Base-by-base conservation (phyloP, 2,113 vertebrate genomes). In the Apteryx owenii region DNA sequence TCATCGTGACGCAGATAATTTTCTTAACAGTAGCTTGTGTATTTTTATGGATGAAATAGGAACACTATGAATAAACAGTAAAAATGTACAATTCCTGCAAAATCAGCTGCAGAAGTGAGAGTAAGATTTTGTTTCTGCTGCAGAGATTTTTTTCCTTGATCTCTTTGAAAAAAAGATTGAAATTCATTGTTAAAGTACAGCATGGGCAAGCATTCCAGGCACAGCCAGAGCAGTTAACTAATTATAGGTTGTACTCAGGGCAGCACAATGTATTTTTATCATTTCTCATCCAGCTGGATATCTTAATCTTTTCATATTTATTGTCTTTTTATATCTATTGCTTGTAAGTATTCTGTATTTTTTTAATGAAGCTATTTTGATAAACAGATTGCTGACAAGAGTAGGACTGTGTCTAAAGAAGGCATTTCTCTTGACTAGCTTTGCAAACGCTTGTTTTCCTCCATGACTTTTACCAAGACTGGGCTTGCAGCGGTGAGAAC, bases 1-100 rank as follows among this genome's bases (percentile, higher is more conserved):
- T 95, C 83, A 33, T 68, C 81, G 23, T 85, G 86, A 64, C 81
- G 64, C 70, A 0, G 1, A 60, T 86, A 23, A 54, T 87, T 92
- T 95, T 85, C 88, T 68, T 90, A 65, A 76, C 51, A 28, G 36
- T 44, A 51, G 76, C 76, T 92, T 88, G 83, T 93, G 72, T 81
- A 86, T 85, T 88, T 94, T 92, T 88, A 85, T 81, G 64, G 83
- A 40, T 70, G 80, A 92, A 88, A 73, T 48, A 77, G 64, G 92
- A 94, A 92, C 50, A 40, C 4, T 73, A 22, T 77, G 81, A 92
- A 81, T 89, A 95, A 95, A 89, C 38, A 85, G 56, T 42, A 65
- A 85, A 94, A 95, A 89, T 48, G 36, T 85, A 88, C 84, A 87
- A 31, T 89, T 92, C 48, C 84, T 64, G 10, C 73, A 91, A 91